phyloP scores from a whole-genome alignment of 2,888 invertebrate genomes.

The Limnephilus rhombicus region DNA sequence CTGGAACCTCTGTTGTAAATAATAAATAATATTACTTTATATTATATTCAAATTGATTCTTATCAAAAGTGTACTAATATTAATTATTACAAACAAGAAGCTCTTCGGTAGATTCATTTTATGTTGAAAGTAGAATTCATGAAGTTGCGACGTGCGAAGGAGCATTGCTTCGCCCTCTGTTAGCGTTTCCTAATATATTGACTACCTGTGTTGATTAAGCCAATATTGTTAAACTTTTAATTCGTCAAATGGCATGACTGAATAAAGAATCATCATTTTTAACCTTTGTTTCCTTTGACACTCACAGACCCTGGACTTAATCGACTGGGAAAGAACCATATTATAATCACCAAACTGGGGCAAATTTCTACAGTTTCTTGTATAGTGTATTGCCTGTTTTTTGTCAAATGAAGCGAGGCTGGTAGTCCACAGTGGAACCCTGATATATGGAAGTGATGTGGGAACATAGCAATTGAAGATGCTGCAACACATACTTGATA shows the following conservation, averaged over 20 bases:
- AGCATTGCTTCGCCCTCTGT: constrained; percentile 32
- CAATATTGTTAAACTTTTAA: constrained; percentile 33
- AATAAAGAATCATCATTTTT: constrained; percentile 54
- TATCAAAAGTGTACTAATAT: neutral
- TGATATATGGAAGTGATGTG: too few relatives aligned
- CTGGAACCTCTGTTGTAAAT: neutral
- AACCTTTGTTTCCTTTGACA: constrained; percentile 3
- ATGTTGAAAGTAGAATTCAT: constrained; percentile 24
- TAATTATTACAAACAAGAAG: neutral
- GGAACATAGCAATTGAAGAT: too few relatives aligned
- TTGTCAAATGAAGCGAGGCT: too few relatives aligned
- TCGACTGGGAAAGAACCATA: neutral
- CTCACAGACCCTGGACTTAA: neutral
- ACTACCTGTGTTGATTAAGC: constrained; percentile 41
- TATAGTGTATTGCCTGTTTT: too few relatives aligned
- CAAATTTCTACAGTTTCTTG: too few relatives aligned
- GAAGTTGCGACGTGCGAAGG: constrained; percentile 16
- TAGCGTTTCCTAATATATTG: constrained; percentile 36
- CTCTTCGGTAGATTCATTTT: neutral
- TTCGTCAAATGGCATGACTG: constrained; percentile 56
- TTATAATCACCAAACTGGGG: neutral
- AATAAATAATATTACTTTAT: neutral
- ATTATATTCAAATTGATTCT: neutral
- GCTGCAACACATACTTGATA: too few relatives aligned
- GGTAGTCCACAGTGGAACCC: too few relatives aligned